These are phyloP conservation scores for Mastacembelus armatus DNA, from an alignment of 2,797 vertebrate genomes.

Conservation along the genomic window DNA sequence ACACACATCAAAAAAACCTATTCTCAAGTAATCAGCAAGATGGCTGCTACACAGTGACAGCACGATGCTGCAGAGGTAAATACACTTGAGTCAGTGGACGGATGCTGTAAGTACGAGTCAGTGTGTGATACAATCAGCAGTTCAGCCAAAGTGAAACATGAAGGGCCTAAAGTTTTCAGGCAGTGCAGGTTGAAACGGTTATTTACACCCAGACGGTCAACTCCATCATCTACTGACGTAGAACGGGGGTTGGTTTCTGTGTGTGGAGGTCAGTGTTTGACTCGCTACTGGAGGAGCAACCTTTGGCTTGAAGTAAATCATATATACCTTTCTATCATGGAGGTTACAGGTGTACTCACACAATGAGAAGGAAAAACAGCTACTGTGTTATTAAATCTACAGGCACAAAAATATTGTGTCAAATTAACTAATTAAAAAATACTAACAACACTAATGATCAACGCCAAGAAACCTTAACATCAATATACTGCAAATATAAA, in stretches of 20 bases:
- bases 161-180: not conserved
- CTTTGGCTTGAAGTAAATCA: slow-evolving; percentile 21
- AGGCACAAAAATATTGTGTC: slow-evolving; percentile 23
- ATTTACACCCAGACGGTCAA: no score
- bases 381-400: slow-evolving; percentile 12
- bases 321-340: not conserved
- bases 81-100: slow-evolving; percentile 8
- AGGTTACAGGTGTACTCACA: not conserved
- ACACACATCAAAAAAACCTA: no score
- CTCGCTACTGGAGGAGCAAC: slow-evolving; percentile 5
- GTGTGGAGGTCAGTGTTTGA: not conserved
- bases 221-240: not conserved
- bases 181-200: not conserved
- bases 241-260: not conserved
- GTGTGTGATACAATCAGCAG: not conserved
- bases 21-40: not conserved
- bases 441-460: slow-evolving; percentile 16
- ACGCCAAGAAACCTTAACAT: slow-evolving; percentile 48
- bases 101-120: not conserved
- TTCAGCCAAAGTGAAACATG: not conserved
- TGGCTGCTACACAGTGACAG: not conserved
- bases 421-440: slow-evolving; percentile 39
- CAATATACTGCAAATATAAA: slow-evolving; percentile 71
- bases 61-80: not conserved
- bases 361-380: slow-evolving; percentile 13